Conservation (phyloP, 2,113 vertebrate species). For the Strix aluco region DNA sequence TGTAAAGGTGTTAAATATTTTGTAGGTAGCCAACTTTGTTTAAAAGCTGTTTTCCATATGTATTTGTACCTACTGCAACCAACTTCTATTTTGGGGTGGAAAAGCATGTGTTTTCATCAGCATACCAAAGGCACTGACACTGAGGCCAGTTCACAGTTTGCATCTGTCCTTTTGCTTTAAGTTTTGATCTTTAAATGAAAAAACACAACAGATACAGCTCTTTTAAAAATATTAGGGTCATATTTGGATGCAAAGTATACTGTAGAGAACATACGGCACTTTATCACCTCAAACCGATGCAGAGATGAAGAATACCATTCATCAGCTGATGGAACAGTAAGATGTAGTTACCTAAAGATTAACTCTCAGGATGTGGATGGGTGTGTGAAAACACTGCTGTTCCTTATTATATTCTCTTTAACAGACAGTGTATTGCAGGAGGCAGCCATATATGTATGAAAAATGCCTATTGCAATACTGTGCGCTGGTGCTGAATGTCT, state of each 20-base stretch:
- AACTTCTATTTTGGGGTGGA: background rate
- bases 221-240: background rate
- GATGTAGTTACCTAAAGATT: background rate
- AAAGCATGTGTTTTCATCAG: background rate
- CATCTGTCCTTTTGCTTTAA: background rate
- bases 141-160: background rate
- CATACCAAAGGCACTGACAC: background rate
- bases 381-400: background rate
- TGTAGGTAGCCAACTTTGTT: background rate
- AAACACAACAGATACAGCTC: background rate
- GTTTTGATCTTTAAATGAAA: background rate
- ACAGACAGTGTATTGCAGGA: background rate
- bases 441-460: background rate
- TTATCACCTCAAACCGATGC: background rate
- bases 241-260: background rate
- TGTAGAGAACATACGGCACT: background rate
- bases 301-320: background rate
- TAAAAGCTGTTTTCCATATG: background rate
- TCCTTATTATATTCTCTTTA: background rate
- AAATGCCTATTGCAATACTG: fast-evolving
- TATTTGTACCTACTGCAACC: background rate
- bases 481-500: fast-evolving
- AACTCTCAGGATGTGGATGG: background rate
- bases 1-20: background rate
- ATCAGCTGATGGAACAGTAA: background rate